phyloP scores from a whole-genome alignment of 92 coral and sea anemone genomes.

The Isaurus tuberculatus region DNA sequence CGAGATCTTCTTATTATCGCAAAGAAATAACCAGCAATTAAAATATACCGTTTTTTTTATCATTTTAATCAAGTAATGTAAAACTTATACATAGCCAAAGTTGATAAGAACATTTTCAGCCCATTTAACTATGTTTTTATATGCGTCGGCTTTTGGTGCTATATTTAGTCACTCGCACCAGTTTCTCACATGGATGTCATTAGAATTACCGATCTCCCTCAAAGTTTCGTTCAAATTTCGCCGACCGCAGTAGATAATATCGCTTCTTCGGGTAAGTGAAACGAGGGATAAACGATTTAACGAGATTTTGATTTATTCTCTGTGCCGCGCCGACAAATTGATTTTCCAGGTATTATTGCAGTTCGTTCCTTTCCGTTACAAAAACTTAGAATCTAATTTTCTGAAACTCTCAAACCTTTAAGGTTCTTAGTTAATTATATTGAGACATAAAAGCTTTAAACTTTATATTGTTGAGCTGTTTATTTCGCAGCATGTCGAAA shows the following conservation, averaged over 20 bases:
- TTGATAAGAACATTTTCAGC: not conserved
- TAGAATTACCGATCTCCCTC: conserved; percentile 39
- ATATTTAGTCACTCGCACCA: conserved; percentile 20
- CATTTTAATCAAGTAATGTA: not conserved
- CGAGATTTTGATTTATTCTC: conserved; percentile 41
- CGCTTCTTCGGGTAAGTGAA: conserved; percentile 41
- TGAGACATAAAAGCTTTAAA: not conserved
- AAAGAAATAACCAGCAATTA: not conserved
- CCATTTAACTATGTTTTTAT: not conserved
- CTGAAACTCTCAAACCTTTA: too few relatives aligned
- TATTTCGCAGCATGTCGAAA: not conserved
- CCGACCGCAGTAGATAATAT: conserved; percentile 45
- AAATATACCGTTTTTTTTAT: not conserved
- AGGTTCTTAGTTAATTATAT: too few relatives aligned
- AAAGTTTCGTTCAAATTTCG: conserved; percentile 45
- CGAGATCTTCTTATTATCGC: not conserved
- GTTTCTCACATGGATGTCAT: conserved; percentile 41
- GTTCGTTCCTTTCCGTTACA: not conserved
- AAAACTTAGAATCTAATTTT: not conserved
- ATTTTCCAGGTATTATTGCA: conserved; percentile 7
- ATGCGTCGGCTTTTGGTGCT: conserved; percentile 42
- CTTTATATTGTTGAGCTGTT: not conserved
- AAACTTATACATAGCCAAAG: not conserved
- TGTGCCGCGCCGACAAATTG: conserved; percentile 42
- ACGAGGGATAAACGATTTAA: conserved; percentile 53